Evolutionary conservation across 2,797 vertebrate species (phyloP), one percentile per base, ranked within the genome.

Genomic region (Lateolabrax maculatus): DNA sequence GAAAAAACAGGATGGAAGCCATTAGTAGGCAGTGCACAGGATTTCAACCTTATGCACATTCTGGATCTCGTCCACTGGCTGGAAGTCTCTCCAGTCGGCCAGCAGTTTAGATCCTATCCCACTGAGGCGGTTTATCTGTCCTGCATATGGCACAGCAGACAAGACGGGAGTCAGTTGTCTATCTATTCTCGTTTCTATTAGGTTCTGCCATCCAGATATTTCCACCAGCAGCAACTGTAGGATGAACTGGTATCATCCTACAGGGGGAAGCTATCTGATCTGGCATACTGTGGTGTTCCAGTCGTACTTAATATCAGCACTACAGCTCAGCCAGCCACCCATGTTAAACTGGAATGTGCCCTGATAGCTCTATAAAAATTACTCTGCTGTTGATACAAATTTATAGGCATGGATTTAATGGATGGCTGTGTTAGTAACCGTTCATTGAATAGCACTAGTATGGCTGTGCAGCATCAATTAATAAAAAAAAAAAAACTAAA

Each of bases 31-130:
- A 62, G 27, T 0, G 41, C 83, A 80, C 68, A 5, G 21, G 31
- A 77, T 57, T 43, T 71, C 62, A 66, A 58, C 70, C 84, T 41
- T 84, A 29, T 84, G 84, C 67, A 65, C 46, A 65, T 56, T 67
- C 75, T 89, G 87, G 83, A 89, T 75, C 67, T 61, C 25, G 15
- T 84, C 84, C 86, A 88, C 57, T 21, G 66, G 49, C 73, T 81
- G 55, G 51, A 81, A 78, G 76, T 79, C 77, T 73, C 63, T 79
- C 73, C 78, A 79, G 71, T 69, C 67, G 1, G 71, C 68, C 77
- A 81, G 72, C 80, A 74, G 71, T 84, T 83, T 60, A 81, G 76
- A 58, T 84, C 31, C 73, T 7, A 46, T 75, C 72, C 75, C 64
- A 78, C 71, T 36, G 68, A 88, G 74, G 66, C 46, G 0, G 49